Evolutionary conservation across 2,888 invertebrate genomes (phyloP).

Genomic region (Tenthredo mesomela): DNA sequence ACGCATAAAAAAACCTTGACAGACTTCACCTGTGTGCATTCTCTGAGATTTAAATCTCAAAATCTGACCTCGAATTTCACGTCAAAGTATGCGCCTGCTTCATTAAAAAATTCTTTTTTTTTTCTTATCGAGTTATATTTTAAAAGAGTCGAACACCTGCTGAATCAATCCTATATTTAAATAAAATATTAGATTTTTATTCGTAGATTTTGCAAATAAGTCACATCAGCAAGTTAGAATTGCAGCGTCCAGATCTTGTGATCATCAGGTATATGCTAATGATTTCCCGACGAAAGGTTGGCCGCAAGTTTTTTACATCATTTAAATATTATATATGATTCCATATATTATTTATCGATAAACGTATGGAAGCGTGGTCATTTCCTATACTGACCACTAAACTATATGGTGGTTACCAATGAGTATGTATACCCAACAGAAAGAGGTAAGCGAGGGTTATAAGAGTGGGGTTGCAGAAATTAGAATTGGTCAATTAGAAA

Average conservation of each 20-base stretch:
- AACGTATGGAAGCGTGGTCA: background rate
- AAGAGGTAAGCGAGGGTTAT: background rate
- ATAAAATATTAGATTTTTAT: background rate
- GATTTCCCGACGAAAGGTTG: background rate
- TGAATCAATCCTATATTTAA: background rate
- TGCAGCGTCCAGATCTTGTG: background rate
- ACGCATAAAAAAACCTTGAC: background rate
- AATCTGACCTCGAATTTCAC: background rate
- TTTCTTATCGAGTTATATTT: background rate
- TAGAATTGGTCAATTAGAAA: constrained; percentile 12
- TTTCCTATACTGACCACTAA: background rate
- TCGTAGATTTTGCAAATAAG: background rate
- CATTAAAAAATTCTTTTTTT: background rate
- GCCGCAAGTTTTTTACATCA: background rate
- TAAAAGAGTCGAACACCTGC: background rate
- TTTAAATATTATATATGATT: background rate
- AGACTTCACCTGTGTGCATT: background rate
- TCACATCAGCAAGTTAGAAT: background rate
- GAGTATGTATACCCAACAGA: background rate
- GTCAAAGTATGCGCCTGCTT: background rate
- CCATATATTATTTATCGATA: background rate
- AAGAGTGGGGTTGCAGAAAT: constrained; percentile 8
- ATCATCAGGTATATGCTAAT: background rate
- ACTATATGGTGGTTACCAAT: background rate
- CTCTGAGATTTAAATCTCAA: background rate